phyloP scores from a whole-genome alignment of 2,888 invertebrate genomes.

The Hyalella azteca region DNA sequence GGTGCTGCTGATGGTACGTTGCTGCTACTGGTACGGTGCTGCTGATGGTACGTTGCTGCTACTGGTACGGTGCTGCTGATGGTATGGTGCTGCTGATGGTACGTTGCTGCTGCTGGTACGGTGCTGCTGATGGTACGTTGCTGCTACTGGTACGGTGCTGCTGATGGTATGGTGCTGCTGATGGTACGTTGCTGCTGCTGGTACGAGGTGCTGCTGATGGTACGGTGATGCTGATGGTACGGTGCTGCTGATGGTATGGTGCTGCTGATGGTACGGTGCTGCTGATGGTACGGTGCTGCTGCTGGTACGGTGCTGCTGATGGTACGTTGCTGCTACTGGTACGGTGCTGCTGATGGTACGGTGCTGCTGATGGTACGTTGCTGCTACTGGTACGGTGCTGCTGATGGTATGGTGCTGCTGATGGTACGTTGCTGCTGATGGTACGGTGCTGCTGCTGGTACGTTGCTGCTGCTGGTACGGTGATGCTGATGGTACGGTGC shows the following conservation, averaged over 20 bases:
- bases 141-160: not conserved
- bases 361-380: not conserved
- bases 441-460: no score
- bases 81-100: not conserved
- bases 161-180: not conserved
- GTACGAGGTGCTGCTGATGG: not conserved
- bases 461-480: no score
- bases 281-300: no score
- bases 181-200: not conserved
- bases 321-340: no score
- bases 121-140: not conserved
- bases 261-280: no score
- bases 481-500: no score
- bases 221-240: not conserved
- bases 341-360: not conserved
- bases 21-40: not conserved
- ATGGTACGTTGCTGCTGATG: no score
- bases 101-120: not conserved
- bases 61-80: not conserved
- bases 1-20: not conserved
- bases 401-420: no score
- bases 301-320: no score
- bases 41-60: not conserved
- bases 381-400: no score
- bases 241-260: no score